Evolutionary conservation across 2,888 invertebrate genomes (phyloP), one percentile per base, ranked within the genome.

Genomic region (Rhimphoctona megacephalus): DNA sequence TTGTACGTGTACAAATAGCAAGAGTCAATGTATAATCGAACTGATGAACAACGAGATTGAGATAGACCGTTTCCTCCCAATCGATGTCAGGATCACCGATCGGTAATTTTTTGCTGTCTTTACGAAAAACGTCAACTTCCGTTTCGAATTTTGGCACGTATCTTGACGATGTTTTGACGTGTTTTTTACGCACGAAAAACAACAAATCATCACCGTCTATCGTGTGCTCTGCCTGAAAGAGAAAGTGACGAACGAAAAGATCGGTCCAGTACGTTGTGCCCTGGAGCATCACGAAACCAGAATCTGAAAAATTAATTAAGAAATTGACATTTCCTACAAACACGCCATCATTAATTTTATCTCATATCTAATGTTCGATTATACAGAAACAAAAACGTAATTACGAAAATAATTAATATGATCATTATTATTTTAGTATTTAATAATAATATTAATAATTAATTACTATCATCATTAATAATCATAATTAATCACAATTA

Each of bases 1-100:
- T 98, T 89, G 99, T 99, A 93, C 99, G 96, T 88, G 99, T 99
- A 95, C 99, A 99, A 92, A 99, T 98, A 89, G 99, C 99, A 94
- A 99, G 96, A 67, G 99, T 99, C 86, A 99, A 96, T 86, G 98
- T 99, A 95, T 99, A 99, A 94, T 99, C 99, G 95, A 99, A 98
- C 96, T 99, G 99, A 95, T 99, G 99, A 94, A 99, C 97, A 92
- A 99, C 97, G 94, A 99, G 96, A 95, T 99, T 99, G 90, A 99
- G 96, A 95, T 99, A 99, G 89, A 99, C 99, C 83, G 99, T 99
- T 95, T 99, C 99, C 95, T 99, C 99, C 99, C 99, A 99, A 95
- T 99, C 99, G 92, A 99, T 97, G 93, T 98, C 98, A 66, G 98
- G 97, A 95, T 99, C 99, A 86, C 98, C 98, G 92, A 99, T 98